Evolutionary conservation across 2,113 vertebrate genomes (phyloP), one percentile per base, ranked within the genome.

Genomic region (Nanorana parkeri): DNA sequence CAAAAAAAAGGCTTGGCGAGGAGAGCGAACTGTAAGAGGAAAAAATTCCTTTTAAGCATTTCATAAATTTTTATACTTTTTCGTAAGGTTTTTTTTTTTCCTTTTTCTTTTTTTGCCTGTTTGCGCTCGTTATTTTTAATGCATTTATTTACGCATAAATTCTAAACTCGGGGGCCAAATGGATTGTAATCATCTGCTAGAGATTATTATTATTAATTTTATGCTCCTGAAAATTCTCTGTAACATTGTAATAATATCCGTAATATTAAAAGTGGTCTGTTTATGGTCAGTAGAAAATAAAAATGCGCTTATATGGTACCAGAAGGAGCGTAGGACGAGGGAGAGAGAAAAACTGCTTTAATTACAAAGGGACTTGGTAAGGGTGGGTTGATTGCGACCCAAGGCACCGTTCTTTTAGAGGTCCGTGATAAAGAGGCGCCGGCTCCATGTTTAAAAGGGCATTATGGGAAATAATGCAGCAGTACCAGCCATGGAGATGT

Each of bases 141-240:
- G 72, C 20, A 61, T 75, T 60, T 75, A 75, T 75, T 75, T 75
- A 61, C 55, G 7, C 72, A 75, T 75, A 75, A 75, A 75, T 75
- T 61, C 29, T 75, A 75, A 60, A 75, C 28, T 41, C 29, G 19
- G 55, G 60, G 41, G 60, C 72, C 55, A 41, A 75, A 75, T 75
- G 28, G 58, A 75, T 60, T 23, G 56, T 56, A 75, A 75, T 75
- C 60, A 75, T 61, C 58, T 21, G n/a, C 20, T 32, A 23, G 28
- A 61, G 72, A 75, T 75, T 60, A 75, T 75, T 75, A 75, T 61
- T 75, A 75, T 75, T 75, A 29, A 36, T 75, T 75, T 75, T 75
- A 75, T 75, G 3, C 20, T 32, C n/a, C 17, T 61, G 55, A 29
- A 75, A 75, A 75, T 16, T 61, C 72, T 75, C 55, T 36, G 23